Conservation (phyloP, 2,888 invertebrate genomes). For the Heterodera filipjevi region DNA sequence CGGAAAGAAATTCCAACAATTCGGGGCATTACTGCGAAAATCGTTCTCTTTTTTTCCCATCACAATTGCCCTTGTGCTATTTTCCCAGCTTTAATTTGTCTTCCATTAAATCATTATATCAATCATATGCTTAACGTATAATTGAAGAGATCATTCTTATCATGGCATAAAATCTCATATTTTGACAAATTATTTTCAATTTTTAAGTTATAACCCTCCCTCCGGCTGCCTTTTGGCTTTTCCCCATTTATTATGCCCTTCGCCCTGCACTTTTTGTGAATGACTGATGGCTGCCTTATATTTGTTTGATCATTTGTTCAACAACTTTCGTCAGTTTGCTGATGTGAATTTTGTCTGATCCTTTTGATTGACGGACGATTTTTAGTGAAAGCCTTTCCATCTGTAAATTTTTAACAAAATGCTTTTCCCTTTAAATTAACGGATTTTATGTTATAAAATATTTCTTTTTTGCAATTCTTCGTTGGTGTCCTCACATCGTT, state of each 20-base stretch:
- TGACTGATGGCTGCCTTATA: neutral
- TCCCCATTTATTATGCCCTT: neutral
- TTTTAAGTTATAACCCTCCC: too few relatives aligned
- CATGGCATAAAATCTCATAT: too few relatives aligned
- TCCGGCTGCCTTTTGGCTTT: neutral
- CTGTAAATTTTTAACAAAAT: neutral
- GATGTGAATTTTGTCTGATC: neutral
- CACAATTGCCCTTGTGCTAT: neutral
- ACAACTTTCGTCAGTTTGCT: neutral
- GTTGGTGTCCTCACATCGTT: neutral
- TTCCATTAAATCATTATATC: neutral
- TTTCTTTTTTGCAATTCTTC: neutral
- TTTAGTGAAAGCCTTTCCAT: neutral
- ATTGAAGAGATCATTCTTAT: too few relatives aligned
- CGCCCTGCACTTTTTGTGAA: neutral
- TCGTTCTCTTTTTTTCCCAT: neutral
- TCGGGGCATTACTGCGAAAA: neutral
- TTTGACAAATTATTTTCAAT: too few relatives aligned
- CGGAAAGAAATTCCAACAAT: neutral
- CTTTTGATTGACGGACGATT: neutral
- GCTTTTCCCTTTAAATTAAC: neutral
- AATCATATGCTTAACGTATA: too few relatives aligned
- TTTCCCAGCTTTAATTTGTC: neutral
- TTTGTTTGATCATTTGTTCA: neutral
- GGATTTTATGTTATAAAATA: neutral